Conservation (phyloP, 2,888 invertebrate species). For the Macrosoma leucophasiata region DNA sequence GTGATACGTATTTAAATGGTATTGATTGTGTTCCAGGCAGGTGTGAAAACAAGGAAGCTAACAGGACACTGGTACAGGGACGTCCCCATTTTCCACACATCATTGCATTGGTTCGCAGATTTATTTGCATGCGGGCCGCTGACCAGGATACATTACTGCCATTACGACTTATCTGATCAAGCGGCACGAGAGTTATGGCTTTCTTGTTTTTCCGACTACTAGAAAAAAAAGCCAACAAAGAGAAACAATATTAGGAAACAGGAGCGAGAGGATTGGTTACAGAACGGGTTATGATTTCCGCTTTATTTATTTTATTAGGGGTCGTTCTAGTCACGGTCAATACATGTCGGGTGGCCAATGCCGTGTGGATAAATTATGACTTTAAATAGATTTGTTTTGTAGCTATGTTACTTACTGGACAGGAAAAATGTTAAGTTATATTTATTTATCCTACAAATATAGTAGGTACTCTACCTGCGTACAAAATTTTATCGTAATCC, state of each 20-base stretch:
- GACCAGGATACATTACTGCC: conserved; percentile 76
- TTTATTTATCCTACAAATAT: no score
- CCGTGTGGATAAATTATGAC: conserved; percentile 11
- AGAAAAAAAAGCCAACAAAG: conserved; percentile 56
- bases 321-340: conserved; percentile 32
- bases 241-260: conserved; percentile 47
- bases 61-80: conserved; percentile 43
- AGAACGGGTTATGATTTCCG: conserved; percentile 65
- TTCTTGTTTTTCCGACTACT: conserved; percentile 70
- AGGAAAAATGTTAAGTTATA: no score
- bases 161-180: conserved; percentile 73
- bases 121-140: conserved; percentile 77
- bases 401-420: no score
- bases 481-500: no score
- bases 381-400: no score
- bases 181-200: conserved; percentile 70
- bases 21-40: conserved; percentile 7
- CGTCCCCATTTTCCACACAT: conserved; percentile 74
- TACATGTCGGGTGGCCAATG: conserved; percentile 1
- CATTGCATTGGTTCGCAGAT: conserved; percentile 75
- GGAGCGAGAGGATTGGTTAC: conserved; percentile 43
- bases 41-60: conserved; percentile 17
- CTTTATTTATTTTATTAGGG: conserved; percentile 51
- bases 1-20: conserved; percentile 11
- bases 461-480: no score